A percentile compares a stretch with the other conserved stretches of the same genome.
Conservation (phyloP, 2,888 invertebrate species). For the Tipula helvola region DNA sequence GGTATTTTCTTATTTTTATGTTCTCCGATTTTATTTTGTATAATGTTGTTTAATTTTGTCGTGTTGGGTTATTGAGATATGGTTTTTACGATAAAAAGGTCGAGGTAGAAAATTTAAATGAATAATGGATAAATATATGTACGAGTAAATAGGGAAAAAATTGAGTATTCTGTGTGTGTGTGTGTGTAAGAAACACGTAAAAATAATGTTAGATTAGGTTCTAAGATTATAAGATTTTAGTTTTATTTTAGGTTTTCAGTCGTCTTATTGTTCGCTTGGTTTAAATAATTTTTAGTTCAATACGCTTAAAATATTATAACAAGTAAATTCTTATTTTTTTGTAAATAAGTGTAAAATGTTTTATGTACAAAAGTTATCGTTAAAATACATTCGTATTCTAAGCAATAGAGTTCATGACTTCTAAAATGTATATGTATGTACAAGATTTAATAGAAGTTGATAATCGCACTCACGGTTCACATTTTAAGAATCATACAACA, state of each 20-base stretch:
- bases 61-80: neutral
- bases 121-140: neutral
- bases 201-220: neutral
- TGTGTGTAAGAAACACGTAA: neutral
- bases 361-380: neutral
- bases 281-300: neutral
- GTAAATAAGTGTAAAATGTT: neutral
- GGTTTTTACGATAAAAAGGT: neutral
- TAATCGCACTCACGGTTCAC: neutral
- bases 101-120: neutral
- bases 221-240: neutral
- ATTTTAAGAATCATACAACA: neutral
- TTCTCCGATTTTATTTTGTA: neutral
- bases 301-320: neutral
- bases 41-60: neutral
- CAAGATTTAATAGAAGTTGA: neutral
- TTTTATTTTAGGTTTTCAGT: neutral
- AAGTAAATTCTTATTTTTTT: neutral
- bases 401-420: neutral
- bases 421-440: neutral
- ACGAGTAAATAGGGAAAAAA: neutral
- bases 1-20: neutral
- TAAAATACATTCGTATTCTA: neutral
- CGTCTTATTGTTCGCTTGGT: neutral
- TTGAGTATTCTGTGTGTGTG: neutral